Base-by-base conservation (phyloP, 2,888 invertebrate genomes). In the Athalia circularis region DNA sequence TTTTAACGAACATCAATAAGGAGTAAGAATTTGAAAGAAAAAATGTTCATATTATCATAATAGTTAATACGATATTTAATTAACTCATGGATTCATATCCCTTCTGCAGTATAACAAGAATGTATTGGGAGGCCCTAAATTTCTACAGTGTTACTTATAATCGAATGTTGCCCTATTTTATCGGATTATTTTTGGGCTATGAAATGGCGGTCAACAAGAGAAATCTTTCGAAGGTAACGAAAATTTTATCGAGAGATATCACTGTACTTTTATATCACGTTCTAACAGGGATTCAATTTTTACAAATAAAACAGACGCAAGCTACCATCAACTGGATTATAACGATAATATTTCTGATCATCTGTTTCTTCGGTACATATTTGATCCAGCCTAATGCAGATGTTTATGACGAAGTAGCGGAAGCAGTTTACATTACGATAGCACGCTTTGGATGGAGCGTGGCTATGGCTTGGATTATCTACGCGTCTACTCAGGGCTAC, bases 391-490 rank as follows among this genome's bases (percentile, higher is more conserved):
- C 59, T 8, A 59, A 45, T 7, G 59, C 59, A 64, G 89, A 89
- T 78, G 82, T 83, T 0, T 91, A 90, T 81, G 86, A 90, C 79
- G 81, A 81, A 65, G 79, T 86, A 74, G 88, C 87, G 82, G 88
- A 89, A 65, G 86, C 88, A 15, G 79, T 90, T 61, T 92, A 91
- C 82, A 86, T 91, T 61, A 87, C 91, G 4, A 82, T 91, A 57
- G 87, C 89, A 68, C 85, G 91, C 79, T 90, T 91, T 11, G 87
- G 89, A 8, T 93, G 93, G 93, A 88, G 90, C 2, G 70, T 90
- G 5, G 90, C 90, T 3, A 81, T 92, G 7, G 88, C 87, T 52
- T 93, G 93, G 93, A 89, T 93, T 6, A 90, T 93, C 65, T 91
- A 91, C 84, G 91, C 91, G 62, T 92, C 92, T 81, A 87, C 89